Evolutionary conservation across 2,888 invertebrate species (phyloP).

Genomic region (Zygothrica quintamaculata): DNA sequence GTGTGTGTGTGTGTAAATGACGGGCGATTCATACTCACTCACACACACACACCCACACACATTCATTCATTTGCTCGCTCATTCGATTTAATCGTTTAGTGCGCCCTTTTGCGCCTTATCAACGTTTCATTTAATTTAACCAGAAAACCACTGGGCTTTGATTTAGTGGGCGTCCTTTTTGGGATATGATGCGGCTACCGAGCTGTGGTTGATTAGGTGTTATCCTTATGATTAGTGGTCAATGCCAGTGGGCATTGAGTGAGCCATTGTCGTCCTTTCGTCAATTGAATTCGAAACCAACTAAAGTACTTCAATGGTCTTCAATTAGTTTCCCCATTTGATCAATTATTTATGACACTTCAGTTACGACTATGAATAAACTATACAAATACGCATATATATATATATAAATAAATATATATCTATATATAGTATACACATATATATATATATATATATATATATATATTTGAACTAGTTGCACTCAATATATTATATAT

Average conservation of each 20-base stretch:
- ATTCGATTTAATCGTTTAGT: conserved; percentile 81
- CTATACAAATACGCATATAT: too few species aligned
- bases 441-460: too few species aligned
- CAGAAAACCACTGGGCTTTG: conserved; percentile 47
- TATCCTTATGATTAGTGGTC: conserved; percentile 80
- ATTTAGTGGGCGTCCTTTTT: conserved; percentile 64
- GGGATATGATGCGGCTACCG: conserved; percentile 51
- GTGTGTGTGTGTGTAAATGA: conserved; percentile 35
- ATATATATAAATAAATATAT: too few species aligned
- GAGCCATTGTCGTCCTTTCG: conserved; percentile 21
- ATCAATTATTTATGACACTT: conserved; percentile 50
- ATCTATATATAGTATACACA: too few species aligned
- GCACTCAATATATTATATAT: too few species aligned
- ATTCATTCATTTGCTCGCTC: conserved; percentile 76
- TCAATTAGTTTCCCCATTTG: conserved; percentile 41
- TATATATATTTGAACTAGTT: too few species aligned
- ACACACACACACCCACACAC: conserved; percentile 11
- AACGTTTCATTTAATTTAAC: conserved; percentile 79
- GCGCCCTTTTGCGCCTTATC: conserved; percentile 80
- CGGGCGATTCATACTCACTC: conserved; percentile 42
- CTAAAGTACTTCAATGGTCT: conserved; percentile 35
- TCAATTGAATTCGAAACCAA: conserved; percentile 49
- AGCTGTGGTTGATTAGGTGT: conserved; percentile 75
- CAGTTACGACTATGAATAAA: conserved; percentile 2
- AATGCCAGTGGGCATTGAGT: conserved; percentile 45